Evolutionary conservation across 2,113 vertebrate genomes (phyloP).

Genomic region (Cyphomyrus plagiostoma): DNA sequence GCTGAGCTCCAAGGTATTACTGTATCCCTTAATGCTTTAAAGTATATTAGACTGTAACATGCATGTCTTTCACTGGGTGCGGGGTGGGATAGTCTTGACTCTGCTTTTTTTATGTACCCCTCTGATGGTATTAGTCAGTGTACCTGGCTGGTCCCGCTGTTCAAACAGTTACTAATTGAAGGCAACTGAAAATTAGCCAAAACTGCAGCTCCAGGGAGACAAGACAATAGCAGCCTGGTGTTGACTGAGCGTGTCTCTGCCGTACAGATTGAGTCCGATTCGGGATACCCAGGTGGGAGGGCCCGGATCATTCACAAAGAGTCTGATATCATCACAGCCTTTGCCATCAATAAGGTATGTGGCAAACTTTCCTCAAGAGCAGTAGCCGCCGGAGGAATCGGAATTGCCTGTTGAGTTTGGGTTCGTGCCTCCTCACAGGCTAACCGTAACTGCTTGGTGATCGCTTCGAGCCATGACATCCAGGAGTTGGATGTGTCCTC

Average conservation of each 20-base stretch:
- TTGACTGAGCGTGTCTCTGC: slow-evolving; percentile 11
- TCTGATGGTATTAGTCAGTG: background rate
- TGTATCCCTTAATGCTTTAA: background rate
- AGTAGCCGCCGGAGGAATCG: background rate
- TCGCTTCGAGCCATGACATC: slow-evolving; percentile 94
- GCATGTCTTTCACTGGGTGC: background rate
- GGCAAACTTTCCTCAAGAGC: background rate
- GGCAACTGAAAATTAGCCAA: background rate
- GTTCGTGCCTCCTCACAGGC: background rate
- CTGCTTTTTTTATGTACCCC: background rate
- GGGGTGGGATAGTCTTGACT: background rate
- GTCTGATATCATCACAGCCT: slow-evolving; percentile 96
- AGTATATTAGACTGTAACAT: background rate
- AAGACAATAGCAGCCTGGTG: background rate
- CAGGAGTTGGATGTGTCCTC: slow-evolving; percentile 95
- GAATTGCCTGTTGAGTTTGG: background rate
- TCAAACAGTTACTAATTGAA: background rate
- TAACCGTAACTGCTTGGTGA: slow-evolving; percentile 86
- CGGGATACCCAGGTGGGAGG: slow-evolving; percentile 79
- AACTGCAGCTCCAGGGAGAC: background rate
- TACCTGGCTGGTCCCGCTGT: background rate
- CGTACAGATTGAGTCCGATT: slow-evolving; percentile 79
- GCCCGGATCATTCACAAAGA: slow-evolving; percentile 97
- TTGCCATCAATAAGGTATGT: slow-evolving; percentile 92
- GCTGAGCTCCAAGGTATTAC: too few relatives aligned